A percentile compares a stretch with the other conserved stretches of the same genome.
These are phyloP conservation scores for Scaeva pyrastri DNA, from an alignment of 2,888 invertebrate species.

Conservation along the genomic window DNA sequence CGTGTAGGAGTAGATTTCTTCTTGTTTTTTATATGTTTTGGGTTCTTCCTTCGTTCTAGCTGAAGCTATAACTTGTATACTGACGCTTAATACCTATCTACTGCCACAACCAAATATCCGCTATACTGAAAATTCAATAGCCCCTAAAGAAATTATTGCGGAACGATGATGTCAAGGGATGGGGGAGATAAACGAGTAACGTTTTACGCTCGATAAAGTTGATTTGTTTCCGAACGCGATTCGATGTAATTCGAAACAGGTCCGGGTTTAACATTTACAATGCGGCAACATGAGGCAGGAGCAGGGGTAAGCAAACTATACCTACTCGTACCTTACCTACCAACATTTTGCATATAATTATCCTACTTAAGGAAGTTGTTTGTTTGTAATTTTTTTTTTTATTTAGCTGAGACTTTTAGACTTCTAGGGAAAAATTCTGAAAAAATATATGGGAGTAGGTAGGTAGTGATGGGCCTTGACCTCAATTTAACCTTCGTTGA, in stretches of 20 bases:
- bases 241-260: conserved; percentile 36
- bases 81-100: background rate
- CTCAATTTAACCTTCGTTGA: no score
- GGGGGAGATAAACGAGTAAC: conserved; percentile 60
- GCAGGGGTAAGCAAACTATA: no score
- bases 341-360: background rate
- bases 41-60: no score
- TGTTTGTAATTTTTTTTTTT: background rate
- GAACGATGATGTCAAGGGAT: conserved; percentile 60
- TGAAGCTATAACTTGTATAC: no score
- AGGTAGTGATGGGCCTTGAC: no score
- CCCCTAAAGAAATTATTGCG: conserved; percentile 71
- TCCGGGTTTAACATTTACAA: background rate
- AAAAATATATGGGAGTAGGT: no score
- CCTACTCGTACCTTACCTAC: no score
- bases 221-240: conserved; percentile 71
- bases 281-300: background rate
- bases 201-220: conserved; percentile 75
- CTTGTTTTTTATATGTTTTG: background rate
- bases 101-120: conserved; percentile 51
- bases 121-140: conserved; percentile 68
- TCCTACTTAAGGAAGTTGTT: conserved; percentile 13
- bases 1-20: conserved; percentile 14
- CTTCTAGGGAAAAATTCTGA: no score
- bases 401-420: no score